Evolutionary conservation across 2,113 vertebrate species (phyloP), one percentile per base, ranked within the genome.

Genomic region (Corvus cornix): DNA sequence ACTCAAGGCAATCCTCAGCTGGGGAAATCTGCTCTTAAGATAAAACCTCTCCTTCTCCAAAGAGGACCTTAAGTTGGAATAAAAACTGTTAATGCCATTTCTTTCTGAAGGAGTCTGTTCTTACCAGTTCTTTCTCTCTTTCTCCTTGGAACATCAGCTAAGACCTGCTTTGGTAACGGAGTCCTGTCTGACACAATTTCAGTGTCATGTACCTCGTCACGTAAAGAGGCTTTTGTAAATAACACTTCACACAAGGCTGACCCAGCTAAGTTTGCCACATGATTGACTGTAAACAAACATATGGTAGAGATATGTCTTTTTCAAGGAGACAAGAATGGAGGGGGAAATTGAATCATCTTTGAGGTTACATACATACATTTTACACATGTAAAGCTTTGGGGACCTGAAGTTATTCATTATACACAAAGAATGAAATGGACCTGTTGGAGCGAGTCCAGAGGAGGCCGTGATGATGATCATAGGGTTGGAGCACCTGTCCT

Each of bases 201-300:
- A 0, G 46, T 88, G 63, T 84, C 79, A 28, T 6, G 35, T 30
- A 93, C 70, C 67, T 83, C 0, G 0, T 87, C 85, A 86, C 0
- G 2, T 86, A 90, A 79, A 86, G 68, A 90, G 43, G 66, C 66
- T 82, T 73, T 58, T 79, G 81, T 77, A 79, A 95, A 56, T 41
- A 81, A 75, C 66, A 28, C 78, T 80, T 90, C 59, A 76, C 67
- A 77, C 35, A 28, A 80, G 51, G 55, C 51, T 88, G 72, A 94
- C 88, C 79, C 79, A 92, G 90, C 51, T 75, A 88, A 35, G 62
- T 66, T 67, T 88, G 85, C 64, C 62, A 72, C 90, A 37, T 20
- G 68, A 84, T 83, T 90, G 79, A 84, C 75, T 80, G 59, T 86
- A 94, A 95, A 90, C 86, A 95, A 88, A 66, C 94, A 94, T 83